Percentiles rank a stretch among this genome's conserved stretches.
Evolutionary conservation across 2,797 vertebrate genomes (phyloP).

Genomic region (Acrossocheilus wenchowensis): DNA sequence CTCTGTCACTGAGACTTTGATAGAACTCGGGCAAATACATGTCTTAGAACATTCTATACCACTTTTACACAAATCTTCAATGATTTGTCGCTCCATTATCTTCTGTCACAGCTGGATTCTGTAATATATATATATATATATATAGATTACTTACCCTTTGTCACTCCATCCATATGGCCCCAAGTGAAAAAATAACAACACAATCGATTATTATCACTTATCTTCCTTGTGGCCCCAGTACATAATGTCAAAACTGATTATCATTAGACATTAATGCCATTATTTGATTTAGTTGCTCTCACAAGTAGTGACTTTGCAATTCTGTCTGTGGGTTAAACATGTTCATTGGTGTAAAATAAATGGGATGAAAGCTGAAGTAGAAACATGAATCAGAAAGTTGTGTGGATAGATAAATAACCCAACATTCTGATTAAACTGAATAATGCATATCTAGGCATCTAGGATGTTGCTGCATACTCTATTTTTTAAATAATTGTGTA

Average conservation of each 20-base stretch:
- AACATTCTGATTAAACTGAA: not conserved
- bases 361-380: not conserved
- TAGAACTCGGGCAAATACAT: slow-evolving; percentile 20
- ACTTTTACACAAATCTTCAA: slow-evolving; percentile 46
- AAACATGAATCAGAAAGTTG: slow-evolving; percentile 4
- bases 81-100: slow-evolving; percentile 30
- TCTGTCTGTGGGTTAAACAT: not conserved
- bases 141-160: not conserved
- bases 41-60: slow-evolving; percentile 42
- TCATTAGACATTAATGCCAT: slow-evolving; percentile 6
- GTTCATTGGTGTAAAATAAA: slow-evolving; percentile 22
- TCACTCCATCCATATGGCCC: slow-evolving; percentile 18
- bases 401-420: not conserved
- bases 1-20: slow-evolving; percentile 42
- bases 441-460: not conserved
- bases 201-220: not conserved
- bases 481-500: not conserved
- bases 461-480: not conserved
- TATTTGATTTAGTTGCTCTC: slow-evolving; percentile 8
- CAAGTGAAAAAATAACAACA: not conserved
- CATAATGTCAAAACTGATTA: slow-evolving; percentile 11
- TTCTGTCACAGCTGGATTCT: slow-evolving; percentile 27
- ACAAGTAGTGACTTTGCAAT: slow-evolving; percentile 4
- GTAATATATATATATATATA: not conserved
- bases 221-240: not conserved